Percentiles rank a stretch among this genome's conserved stretches.
These are phyloP conservation scores for Panonychus citri DNA, from an alignment of 1,140 invertebrate genomes.

Conservation along the genomic window DNA sequence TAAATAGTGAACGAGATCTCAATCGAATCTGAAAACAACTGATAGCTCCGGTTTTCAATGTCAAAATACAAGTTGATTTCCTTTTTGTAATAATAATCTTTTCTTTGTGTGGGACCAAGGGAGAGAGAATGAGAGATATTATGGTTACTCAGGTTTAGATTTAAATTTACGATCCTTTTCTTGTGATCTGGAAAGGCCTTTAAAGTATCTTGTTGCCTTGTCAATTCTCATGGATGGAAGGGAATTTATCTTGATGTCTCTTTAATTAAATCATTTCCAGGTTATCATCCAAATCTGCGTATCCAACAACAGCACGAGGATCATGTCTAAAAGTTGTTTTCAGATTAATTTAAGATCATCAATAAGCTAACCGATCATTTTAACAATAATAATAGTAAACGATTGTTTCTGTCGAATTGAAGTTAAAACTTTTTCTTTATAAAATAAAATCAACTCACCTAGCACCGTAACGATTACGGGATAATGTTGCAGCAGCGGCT, in stretches of 20 bases:
- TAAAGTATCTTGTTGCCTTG: no score
- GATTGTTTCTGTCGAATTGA: background rate
- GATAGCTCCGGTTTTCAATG: background rate
- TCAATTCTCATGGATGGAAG: background rate
- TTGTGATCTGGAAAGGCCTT: background rate
- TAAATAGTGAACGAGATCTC: background rate
- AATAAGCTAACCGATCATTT: background rate
- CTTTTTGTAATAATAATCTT: no score
- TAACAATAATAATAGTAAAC: background rate
- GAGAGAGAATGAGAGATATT: background rate
- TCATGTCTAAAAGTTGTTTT: conserved; percentile 17
- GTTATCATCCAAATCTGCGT: conserved; percentile 58
- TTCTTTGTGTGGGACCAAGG: no score
- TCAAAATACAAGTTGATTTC: no score
- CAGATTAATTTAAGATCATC: conserved; percentile 3
- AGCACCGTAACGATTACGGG: background rate
- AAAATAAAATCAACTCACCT: background rate
- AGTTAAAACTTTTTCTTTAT: background rate
- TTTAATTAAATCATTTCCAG: conserved; percentile 37
- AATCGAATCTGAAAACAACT: background rate
- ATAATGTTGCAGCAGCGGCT: background rate
- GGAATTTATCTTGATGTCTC: background rate
- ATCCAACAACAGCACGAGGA: conserved; percentile 44
- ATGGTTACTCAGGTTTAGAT: background rate
- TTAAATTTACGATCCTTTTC: background rate